A percentile compares a stretch with the other conserved stretches of the same genome.
phyloP scores from a whole-genome alignment of 2,113 vertebrate species.

The Strix uralensis region DNA sequence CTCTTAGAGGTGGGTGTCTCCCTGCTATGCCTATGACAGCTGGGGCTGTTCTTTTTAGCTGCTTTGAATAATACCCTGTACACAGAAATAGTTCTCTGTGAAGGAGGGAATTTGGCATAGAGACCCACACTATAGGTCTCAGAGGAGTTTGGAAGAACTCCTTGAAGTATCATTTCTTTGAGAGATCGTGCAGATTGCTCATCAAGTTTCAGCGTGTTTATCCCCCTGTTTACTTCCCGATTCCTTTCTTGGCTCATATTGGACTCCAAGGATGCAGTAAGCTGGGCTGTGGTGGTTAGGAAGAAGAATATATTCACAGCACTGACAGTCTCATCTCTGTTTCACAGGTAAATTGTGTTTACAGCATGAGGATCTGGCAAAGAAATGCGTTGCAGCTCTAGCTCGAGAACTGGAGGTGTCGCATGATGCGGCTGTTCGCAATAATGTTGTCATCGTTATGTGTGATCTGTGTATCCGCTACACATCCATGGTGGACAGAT shows the following conservation, averaged over 20 bases:
- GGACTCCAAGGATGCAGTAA: neutral
- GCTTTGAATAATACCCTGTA: slow-evolving; percentile 55
- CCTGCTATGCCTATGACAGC: slow-evolving; percentile 55
- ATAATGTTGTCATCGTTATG: slow-evolving; percentile 87
- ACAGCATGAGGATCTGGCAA: slow-evolving; percentile 88
- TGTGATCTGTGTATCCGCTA: slow-evolving; percentile 93
- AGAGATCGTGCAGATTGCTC: slow-evolving; percentile 21
- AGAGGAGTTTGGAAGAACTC: slow-evolving; percentile 46
- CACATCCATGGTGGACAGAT: slow-evolving; percentile 86
- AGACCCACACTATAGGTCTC: slow-evolving; percentile 24
- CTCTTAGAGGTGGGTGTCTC: slow-evolving; percentile 59
- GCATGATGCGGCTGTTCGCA: slow-evolving; percentile 80
- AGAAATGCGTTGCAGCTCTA: slow-evolving; percentile 84
- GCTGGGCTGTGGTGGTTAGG: neutral
- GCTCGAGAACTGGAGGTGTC: slow-evolving; percentile 89
- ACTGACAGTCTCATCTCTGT: neutral
- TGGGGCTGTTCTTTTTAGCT: slow-evolving; percentile 65
- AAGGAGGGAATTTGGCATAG: slow-evolving; percentile 52
- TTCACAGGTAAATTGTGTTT: slow-evolving; percentile 89
- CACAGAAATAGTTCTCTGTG: slow-evolving; percentile 54
- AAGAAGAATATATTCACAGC: neutral
- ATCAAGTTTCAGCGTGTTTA: neutral
- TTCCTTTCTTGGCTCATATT: neutral
- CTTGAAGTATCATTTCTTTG: neutral
- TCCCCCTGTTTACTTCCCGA: neutral